Evolutionary conservation across 2,113 vertebrate species (phyloP).

Genomic region (Pterophyllum scalare): DNA sequence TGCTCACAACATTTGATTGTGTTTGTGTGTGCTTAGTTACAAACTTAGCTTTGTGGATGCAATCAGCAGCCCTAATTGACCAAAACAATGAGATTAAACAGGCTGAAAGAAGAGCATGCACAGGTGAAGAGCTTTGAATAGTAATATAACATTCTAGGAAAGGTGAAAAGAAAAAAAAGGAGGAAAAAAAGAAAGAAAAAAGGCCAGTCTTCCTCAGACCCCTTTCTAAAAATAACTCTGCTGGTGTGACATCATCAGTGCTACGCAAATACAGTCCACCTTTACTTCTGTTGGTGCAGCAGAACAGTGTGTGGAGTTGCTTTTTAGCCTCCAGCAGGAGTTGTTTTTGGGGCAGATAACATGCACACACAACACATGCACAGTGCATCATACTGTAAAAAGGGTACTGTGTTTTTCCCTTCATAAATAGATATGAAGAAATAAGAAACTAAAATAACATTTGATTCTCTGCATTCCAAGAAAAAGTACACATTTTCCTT

Average conservation of each 20-base stretch:
- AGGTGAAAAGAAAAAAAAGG: not conserved
- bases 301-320: slow-evolving; percentile 36
- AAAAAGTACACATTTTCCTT: not conserved
- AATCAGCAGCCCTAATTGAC: slow-evolving; percentile 1
- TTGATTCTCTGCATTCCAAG: not conserved
- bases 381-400: not conserved
- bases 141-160: slow-evolving; percentile 43
- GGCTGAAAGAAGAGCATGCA: slow-evolving; percentile 10
- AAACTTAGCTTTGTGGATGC: not conserved
- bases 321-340: not conserved
- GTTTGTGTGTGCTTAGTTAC: not conserved
- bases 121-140: slow-evolving; percentile 38
- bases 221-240: slow-evolving; percentile 75
- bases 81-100: slow-evolving; percentile 29
- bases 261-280: slow-evolving; percentile 53
- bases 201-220: slow-evolving; percentile 34
- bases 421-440: not conserved
- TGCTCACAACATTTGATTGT: not conserved
- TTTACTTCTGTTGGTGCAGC: slow-evolving; percentile 51
- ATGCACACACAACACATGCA: not conserved
- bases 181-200: not conserved
- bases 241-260: slow-evolving; percentile 74
- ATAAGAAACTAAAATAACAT: not conserved
- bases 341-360: not conserved
- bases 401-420: not conserved